Base-by-base conservation (phyloP, 92 coral and sea anemone species). In the Scolanthus callimorphus region DNA sequence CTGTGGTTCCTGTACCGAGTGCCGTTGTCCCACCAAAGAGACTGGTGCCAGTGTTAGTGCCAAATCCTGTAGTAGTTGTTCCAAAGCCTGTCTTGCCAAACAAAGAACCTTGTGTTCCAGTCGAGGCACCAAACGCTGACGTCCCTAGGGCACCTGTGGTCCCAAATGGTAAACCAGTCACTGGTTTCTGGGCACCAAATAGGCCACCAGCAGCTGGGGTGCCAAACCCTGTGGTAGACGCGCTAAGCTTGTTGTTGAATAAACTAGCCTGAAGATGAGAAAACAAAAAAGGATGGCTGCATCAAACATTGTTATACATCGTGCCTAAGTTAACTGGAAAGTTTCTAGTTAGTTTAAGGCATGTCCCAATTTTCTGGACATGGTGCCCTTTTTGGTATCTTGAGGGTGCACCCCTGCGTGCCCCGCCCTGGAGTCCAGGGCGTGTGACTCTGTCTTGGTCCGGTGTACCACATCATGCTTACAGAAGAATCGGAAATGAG, bases 1-100 rank as follows among this genome's bases (percentile, higher is more conserved):
- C 77, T 26, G 76, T 57, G 2, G 74, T 74, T 25, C 89, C 89
- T 31, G 80, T 59, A 27, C 66, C 76, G 9, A 86, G 39, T 20
- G 76, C 95, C 9, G 94, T 56, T 4, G 96, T 57, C 1, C 89
- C 84, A 31, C 92, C 79, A 77, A 89, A 89, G 45, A 86, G 64
- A 31, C 79, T 70, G 11, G 92, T 83, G 17, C 83, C 75, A 2
- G 79, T 25, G 3, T 9, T 55, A 19, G 51, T 2, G 31, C 80
- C 80, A 56, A 73, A 56, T 0, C 38, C 31, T 1, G 73, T 52
- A 11, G 59, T 13, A 19, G 63, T 61, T 8, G 63, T 44, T 20
- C 80, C 80, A 47, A 73, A 73, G 54, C 6, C 25, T 6, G 30
- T 22, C 30, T 27, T 9, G 49, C 89, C 83, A 76, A 81, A 81